A percentile compares a stretch with the other conserved stretches of the same genome.
These are phyloP conservation scores for Isoperla grammatica DNA, from an alignment of 2,888 invertebrate genomes.

Conservation along the genomic window DNA sequence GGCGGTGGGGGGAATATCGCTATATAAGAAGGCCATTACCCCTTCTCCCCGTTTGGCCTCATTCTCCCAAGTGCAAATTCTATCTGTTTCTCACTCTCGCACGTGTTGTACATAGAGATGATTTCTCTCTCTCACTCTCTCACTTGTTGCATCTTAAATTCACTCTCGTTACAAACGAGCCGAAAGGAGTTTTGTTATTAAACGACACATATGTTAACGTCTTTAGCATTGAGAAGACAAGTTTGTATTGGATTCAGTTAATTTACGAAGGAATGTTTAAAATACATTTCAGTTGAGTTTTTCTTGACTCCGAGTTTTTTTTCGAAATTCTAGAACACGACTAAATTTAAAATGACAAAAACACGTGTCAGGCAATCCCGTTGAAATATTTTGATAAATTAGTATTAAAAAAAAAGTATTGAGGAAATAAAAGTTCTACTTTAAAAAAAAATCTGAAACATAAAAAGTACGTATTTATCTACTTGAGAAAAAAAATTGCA, in stretches of 20 bases:
- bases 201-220: not conserved
- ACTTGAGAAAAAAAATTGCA: no score
- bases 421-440: no score
- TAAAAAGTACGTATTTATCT: no score
- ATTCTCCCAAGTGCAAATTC: constrained; percentile 13
- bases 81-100: constrained; percentile 7
- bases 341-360: no score
- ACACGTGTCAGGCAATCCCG: no score
- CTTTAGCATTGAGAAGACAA: not conserved
- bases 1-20: not conserved
- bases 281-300: no score
- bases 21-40: constrained; percentile 15
- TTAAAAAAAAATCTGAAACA: no score
- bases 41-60: constrained; percentile 15
- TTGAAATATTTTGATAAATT: no score
- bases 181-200: not conserved
- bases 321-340: no score
- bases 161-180: constrained; percentile 12
- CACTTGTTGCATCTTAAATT: not conserved
- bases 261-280: no score
- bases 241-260: not conserved
- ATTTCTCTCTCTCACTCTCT: not conserved
- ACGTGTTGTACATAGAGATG: not conserved
- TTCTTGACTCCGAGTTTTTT: no score
- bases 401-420: no score